phyloP scores from a whole-genome alignment of 2,888 invertebrate species.

The Limnephilus auricula region DNA sequence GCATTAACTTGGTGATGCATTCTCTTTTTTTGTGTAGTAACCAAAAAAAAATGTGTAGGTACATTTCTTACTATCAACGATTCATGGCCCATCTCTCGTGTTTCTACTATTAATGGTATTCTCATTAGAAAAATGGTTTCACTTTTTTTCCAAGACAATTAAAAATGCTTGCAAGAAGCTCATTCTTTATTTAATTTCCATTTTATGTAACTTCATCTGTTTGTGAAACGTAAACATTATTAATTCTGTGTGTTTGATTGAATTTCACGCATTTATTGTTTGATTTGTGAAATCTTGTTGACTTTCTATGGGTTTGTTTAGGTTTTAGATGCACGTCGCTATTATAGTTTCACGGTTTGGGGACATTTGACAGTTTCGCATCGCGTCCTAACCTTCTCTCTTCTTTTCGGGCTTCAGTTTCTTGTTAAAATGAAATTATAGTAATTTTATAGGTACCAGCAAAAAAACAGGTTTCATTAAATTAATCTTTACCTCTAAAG shows the following conservation, averaged over 20 bases:
- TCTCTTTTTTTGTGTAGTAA: too few species aligned
- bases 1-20: too few species aligned
- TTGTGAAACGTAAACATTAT: background rate
- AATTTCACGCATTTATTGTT: slow-evolving; percentile 37
- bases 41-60: too few species aligned
- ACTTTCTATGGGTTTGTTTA: slow-evolving; percentile 12
- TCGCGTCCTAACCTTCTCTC: background rate
- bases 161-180: background rate
- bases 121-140: too few species aligned
- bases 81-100: too few species aligned
- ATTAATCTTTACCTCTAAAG: background rate
- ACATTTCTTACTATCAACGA: too few species aligned
- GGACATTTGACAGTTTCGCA: background rate
- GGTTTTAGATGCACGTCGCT: background rate
- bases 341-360: background rate
- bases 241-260: background rate
- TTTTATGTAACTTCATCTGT: background rate
- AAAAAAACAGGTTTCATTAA: background rate
- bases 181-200: background rate
- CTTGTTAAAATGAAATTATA: background rate
- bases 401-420: background rate
- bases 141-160: background rate
- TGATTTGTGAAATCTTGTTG: background rate
- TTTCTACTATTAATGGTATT: too few species aligned
- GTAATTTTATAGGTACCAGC: background rate